phyloP scores from a whole-genome alignment of 2,113 vertebrate species.

The Semicossyphus pulcher region DNA sequence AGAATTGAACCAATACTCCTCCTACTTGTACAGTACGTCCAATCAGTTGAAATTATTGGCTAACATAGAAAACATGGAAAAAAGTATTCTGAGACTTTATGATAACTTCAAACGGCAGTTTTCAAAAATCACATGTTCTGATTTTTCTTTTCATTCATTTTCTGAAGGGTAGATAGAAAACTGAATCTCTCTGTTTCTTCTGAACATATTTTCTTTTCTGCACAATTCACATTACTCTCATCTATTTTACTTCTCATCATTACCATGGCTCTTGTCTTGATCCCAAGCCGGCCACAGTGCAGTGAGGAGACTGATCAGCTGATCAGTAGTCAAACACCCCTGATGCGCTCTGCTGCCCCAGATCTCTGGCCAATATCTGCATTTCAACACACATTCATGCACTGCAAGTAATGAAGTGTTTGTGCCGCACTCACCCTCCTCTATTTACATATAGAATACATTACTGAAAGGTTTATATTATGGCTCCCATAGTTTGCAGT shows the following conservation, averaged over 20 bases:
- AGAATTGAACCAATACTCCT: too few species aligned
- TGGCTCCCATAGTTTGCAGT: conserved; percentile 33
- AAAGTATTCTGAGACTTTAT: too few species aligned
- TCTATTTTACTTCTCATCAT: conserved; percentile 1
- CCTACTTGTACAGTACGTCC: too few species aligned
- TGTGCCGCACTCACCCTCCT: conserved; percentile 46
- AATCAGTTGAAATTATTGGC: too few species aligned
- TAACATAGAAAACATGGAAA: too few species aligned
- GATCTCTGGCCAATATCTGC: conserved; percentile 28
- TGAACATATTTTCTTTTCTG: not conserved
- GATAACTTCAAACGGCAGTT: too few species aligned
- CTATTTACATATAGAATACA: conserved; percentile 75
- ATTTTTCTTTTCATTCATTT: not conserved
- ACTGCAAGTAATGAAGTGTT: conserved; percentile 69
- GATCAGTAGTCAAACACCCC: conserved; percentile 13
- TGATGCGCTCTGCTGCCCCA: conserved; percentile 9
- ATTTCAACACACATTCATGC: conserved; percentile 1
- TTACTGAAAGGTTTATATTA: conserved; percentile 66
- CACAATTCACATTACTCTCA: not conserved
- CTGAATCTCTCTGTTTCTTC: conserved; percentile 7
- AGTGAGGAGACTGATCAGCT: conserved; percentile 18
- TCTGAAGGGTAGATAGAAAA: too few species aligned
- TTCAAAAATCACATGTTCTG: too few species aligned
- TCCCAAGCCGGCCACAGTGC: not conserved
- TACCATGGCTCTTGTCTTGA: conserved; percentile 1